phyloP scores from a whole-genome alignment of 2,797 vertebrate genomes.

The Glossophaga mutica region DNA sequence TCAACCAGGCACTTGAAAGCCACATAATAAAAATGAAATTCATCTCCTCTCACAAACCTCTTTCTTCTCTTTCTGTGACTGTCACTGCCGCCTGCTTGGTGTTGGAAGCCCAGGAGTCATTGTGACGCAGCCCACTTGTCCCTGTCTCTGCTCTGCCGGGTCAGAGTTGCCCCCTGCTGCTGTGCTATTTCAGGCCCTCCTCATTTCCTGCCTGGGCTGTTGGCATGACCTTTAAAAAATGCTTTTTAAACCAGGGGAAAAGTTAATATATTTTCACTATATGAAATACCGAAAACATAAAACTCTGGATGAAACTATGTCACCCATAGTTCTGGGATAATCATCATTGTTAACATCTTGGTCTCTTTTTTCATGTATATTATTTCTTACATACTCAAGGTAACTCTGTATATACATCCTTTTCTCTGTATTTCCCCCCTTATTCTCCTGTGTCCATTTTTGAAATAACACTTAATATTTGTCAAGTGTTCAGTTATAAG shows the following conservation, averaged over 20 bases:
- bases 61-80: background rate
- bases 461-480: background rate
- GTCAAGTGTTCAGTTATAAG: background rate
- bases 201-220: conserved; percentile 37
- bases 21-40: background rate
- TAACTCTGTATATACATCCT: background rate
- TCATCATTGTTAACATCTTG: background rate
- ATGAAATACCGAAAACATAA: conserved; percentile 21
- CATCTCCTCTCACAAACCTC: background rate
- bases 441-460: background rate
- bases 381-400: background rate
- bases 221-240: background rate
- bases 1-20: background rate
- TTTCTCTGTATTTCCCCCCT: background rate
- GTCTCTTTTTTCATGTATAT: background rate
- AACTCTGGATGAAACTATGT: background rate
- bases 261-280: conserved; percentile 22
- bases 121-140: background rate
- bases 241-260: conserved; percentile 33
- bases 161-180: background rate
- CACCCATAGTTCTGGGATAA: background rate
- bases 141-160: background rate
- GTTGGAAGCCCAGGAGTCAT: background rate
- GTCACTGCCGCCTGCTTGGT: background rate
- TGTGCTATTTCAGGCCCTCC: conserved; percentile 12